phyloP scores from a whole-genome alignment of 2,888 invertebrate species.

The Carpatolechia fugitivella region DNA sequence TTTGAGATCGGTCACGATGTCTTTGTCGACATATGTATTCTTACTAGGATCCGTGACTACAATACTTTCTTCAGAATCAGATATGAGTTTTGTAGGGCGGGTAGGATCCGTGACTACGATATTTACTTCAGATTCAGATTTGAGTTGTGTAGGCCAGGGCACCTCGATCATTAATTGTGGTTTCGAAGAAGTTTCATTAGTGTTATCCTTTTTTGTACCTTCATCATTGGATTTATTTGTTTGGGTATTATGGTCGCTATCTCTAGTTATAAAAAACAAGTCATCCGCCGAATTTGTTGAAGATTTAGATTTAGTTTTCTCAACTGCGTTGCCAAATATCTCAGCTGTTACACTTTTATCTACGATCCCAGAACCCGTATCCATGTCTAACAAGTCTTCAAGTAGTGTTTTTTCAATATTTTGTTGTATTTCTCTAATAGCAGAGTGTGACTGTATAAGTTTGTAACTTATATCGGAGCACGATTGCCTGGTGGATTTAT shows the following conservation, averaged over 20 bases:
- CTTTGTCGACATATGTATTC: background rate
- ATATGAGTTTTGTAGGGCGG: background rate
- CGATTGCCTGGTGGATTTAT: background rate
- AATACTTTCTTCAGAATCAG: background rate
- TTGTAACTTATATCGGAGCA: background rate
- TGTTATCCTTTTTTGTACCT: too few species aligned
- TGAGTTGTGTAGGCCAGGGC: background rate
- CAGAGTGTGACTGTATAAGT: background rate
- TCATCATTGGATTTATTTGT: constrained; percentile 16
- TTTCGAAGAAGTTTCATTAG: constrained; percentile 6
- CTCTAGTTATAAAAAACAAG: constrained; percentile 40
- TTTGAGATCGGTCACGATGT: constrained; percentile 1
- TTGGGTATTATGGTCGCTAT: constrained; percentile 29
- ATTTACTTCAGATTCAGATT: background rate
- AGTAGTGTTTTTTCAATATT: constrained; percentile 35
- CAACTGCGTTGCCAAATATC: constrained; percentile 15
- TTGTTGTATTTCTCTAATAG: constrained; percentile 1
- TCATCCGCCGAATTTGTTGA: constrained; percentile 31
- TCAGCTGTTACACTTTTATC: constrained; percentile 28
- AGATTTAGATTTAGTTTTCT: background rate
- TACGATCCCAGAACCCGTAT: constrained; percentile 25
- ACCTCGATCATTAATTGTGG: background rate
- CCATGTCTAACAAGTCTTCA: constrained; percentile 49
- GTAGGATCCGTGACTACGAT: background rate
- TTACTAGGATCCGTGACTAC: background rate